phyloP scores from a whole-genome alignment of 2,888 invertebrate species.

The Drosophila putrida region DNA sequence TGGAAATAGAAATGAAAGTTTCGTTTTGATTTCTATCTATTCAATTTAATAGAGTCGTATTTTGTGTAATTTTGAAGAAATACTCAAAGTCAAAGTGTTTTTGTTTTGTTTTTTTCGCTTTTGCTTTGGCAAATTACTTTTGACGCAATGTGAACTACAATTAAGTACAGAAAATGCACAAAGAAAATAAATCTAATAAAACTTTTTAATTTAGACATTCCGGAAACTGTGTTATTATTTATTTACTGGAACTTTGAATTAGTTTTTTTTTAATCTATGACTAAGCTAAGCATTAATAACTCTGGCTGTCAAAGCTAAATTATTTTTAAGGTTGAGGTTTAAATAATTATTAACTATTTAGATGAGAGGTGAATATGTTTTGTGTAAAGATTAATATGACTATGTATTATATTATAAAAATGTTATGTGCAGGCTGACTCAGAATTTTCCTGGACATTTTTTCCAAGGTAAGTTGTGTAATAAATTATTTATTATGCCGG shows the following conservation, averaged over 20 bases:
- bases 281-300: neutral
- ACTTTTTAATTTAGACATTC: neutral
- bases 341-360: neutral
- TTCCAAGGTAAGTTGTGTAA: slow-evolving; percentile 13
- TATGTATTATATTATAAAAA: neutral
- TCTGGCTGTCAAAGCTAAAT: neutral
- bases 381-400: neutral
- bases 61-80: neutral
- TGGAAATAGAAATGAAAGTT: slow-evolving; percentile 11
- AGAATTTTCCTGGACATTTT: slow-evolving; percentile 1
- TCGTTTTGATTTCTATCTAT: neutral
- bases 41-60: neutral
- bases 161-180: neutral
- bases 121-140: neutral
- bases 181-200: neutral
- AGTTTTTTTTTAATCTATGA: slow-evolving; percentile 1
- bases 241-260: neutral
- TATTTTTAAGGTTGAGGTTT: slow-evolving; percentile 3
- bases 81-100: neutral
- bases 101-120: too few relatives aligned
- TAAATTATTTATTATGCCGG: slow-evolving; percentile 12
- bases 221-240: slow-evolving; percentile 9
- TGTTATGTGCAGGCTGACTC: neutral
- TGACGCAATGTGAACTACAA: slow-evolving; percentile 1
- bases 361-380: neutral